Evolutionary conservation across 2,113 vertebrate species (phyloP), one percentile per base, ranked within the genome.

Genomic region (Struthidea cinerea): DNA sequence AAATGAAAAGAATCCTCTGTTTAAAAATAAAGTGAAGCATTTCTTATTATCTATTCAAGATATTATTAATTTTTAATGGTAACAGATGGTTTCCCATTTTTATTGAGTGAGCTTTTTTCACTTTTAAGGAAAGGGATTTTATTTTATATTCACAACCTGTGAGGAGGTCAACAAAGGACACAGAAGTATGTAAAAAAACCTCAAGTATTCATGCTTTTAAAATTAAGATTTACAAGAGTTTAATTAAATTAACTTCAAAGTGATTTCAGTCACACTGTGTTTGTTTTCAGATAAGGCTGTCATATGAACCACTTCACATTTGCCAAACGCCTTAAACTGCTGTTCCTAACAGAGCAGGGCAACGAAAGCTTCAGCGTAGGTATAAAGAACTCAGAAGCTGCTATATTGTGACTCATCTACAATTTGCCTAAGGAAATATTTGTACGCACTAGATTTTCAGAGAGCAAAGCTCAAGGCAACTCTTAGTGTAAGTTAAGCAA

Each of bases 231-330:
- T 73, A 76, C 11, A 65, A 39, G 20, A 86, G 37, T 44, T 79
- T 60, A 84, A 89, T 64, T 95, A 57, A 84, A 89, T 73, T 55
- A 81, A 76, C 52, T 85, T 91, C 85, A 46, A 94, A 91, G 44
- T 10, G 3, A 87, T 76, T 85, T 76, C 37, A 24, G 50, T n/a
- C 63, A 74, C 16, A 37, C n/a, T 63, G 41, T 18, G 24, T 68
- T 71, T 47, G 17, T 15, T 83, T 88, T 85, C 60, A 23, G 26
- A 37, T 24, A 41, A 16, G 32, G 41, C 19, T 76, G 22, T 14
- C 20, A 18, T 13, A 61, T 7, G 10, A 76, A 79, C 52, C 44
- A 14, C 61, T 70, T 47, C 56, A 55, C 18, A 7, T 32, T 1
- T 49, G n/a, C 50, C 44, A 65, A 73, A 83, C 0, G 1, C 32